A percentile compares a stretch with the other conserved stretches of the same genome.
phyloP scores from a whole-genome alignment of 2,888 invertebrate genomes.

The Gandaritis pyraliata region DNA sequence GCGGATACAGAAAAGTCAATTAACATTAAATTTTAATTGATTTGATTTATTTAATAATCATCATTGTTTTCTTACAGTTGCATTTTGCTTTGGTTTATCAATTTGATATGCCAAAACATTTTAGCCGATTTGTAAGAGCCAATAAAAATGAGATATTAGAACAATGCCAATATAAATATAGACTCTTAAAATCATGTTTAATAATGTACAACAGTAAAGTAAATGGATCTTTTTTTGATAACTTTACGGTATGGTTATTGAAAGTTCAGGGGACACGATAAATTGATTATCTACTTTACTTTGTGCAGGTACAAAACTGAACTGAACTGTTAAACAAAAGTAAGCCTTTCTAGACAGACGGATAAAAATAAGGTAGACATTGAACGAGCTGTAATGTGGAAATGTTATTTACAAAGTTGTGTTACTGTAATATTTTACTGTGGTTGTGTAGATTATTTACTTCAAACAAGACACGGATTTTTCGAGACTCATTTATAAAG shows the following conservation, averaged over 20 bases:
- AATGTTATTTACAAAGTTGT: constrained; percentile 2
- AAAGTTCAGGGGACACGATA: too few species aligned
- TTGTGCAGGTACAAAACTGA: constrained; percentile 19
- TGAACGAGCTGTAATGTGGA: constrained; percentile 4
- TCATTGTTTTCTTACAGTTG: neutral
- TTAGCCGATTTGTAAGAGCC: neutral
- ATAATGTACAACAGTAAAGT: too few species aligned
- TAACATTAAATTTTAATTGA: neutral
- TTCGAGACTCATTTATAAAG: constrained; percentile 26
- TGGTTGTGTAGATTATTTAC: constrained; percentile 42
- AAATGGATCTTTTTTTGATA: too few species aligned
- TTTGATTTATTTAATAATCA: neutral
- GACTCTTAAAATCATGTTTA: too few species aligned
- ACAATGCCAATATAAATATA: too few species aligned
- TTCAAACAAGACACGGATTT: constrained; percentile 28
- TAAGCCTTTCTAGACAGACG: neutral
- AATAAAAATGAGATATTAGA: too few species aligned
- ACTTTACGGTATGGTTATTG: too few species aligned
- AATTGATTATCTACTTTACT: neutral
- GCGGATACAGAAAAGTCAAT: constrained; percentile 12
- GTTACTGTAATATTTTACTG: constrained; percentile 18
- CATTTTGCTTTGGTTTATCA: constrained; percentile 32
- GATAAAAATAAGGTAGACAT: neutral
- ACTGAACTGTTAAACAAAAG: neutral
- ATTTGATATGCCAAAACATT: constrained; percentile 34